Conservation (phyloP, 2,113 vertebrate species). For the Epinephelus moara region DNA sequence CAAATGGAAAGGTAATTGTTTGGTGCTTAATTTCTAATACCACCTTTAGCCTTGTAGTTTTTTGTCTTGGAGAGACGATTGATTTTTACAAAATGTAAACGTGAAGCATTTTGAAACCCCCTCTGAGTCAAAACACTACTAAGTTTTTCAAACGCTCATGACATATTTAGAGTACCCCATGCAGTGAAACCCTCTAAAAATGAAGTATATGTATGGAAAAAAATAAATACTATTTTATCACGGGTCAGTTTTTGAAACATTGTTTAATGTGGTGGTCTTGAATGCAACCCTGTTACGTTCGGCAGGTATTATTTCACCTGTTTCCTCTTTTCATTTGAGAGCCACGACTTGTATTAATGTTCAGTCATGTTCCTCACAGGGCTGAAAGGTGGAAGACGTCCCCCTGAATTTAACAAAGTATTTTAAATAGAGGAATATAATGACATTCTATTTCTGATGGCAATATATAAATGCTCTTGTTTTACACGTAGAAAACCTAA, state of each 20-base stretch:
- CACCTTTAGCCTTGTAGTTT: conserved; percentile 83
- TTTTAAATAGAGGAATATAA: conserved; percentile 44
- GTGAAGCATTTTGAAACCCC: conserved; percentile 68
- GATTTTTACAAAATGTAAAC: conserved; percentile 76
- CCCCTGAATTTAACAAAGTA: conserved; percentile 39
- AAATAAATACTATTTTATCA: conserved; percentile 81
- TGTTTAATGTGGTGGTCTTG: conserved; percentile 74
- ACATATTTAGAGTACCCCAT: conserved; percentile 73
- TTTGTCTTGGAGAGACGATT: conserved; percentile 74
- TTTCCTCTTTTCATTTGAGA: conserved; percentile 47
- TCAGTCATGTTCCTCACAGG: conserved; percentile 55
- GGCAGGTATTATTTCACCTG: conserved; percentile 28
- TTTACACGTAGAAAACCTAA: conserved; percentile 47
- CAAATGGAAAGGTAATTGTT: conserved; percentile 79
- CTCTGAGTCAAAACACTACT: conserved; percentile 70
- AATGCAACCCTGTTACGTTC: conserved; percentile 65
- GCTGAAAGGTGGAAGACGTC: conserved; percentile 47
- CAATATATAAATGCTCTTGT: conserved; percentile 62
- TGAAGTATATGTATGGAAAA: conserved; percentile 70
- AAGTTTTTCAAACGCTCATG: conserved; percentile 65
- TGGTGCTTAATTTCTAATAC: conserved; percentile 84
- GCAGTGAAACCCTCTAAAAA: conserved; percentile 72
- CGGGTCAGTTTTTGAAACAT: conserved; percentile 73
- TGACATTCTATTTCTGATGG: conserved; percentile 51
- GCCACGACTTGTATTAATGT: conserved; percentile 59